Evolutionary conservation across 2,113 vertebrate species (phyloP).

Genomic region (Peromyscus leucopus): DNA sequence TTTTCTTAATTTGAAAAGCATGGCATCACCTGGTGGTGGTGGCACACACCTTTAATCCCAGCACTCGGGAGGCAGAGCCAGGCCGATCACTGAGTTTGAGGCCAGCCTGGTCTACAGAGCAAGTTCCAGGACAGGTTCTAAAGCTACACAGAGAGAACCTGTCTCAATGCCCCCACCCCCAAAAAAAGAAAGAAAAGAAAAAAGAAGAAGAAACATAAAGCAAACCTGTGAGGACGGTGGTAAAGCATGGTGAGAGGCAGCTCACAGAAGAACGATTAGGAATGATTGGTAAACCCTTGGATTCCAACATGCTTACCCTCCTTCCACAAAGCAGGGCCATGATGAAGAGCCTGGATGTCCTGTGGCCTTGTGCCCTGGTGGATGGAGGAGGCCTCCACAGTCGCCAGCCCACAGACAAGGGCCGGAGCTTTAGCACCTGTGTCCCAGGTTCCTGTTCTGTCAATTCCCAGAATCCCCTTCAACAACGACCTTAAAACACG

Average conservation of each 20-base stretch:
- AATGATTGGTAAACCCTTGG: not conserved
- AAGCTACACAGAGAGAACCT: no score
- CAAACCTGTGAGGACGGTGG: not conserved
- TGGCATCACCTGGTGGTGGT: not conserved
- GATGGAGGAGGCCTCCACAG: rapidly evolving
- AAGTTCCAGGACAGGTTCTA: no score
- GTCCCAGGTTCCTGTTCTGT: not conserved
- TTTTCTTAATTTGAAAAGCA: constrained; percentile 9
- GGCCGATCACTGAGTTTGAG: no score
- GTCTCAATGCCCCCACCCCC: no score
- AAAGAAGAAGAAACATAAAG: not conserved
- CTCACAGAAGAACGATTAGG: not conserved
- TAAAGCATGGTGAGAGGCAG: not conserved
- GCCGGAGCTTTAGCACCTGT: not conserved
- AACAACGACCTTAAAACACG: not conserved
- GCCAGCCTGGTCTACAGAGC: no score
- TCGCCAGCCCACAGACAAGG: not conserved
- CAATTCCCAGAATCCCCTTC: no score
- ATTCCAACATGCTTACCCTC: not conserved
- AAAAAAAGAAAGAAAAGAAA: not conserved
- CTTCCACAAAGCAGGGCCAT: not conserved
- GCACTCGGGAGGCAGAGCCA: not conserved
- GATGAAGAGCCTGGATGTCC: not conserved
- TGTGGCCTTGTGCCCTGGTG: not conserved
- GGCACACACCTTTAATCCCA: not conserved